Percentiles rank a stretch among this genome's conserved stretches.
These are phyloP conservation scores for Cuculus canorus DNA, from an alignment of 2,797 vertebrate genomes.

Conservation along the genomic window DNA sequence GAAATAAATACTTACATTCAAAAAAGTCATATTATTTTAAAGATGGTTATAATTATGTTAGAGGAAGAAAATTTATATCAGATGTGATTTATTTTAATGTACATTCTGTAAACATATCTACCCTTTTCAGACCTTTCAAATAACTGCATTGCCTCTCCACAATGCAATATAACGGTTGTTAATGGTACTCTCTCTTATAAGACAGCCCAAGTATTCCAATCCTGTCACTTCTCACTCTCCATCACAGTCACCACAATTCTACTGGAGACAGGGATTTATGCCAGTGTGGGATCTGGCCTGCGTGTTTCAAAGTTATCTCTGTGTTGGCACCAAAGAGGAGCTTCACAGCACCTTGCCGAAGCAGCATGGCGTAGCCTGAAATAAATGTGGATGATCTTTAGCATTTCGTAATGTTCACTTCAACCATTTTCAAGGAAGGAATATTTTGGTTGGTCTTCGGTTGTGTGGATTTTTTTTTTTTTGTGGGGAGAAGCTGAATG, in stretches of 20 bases:
- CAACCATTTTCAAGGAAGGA: neutral
- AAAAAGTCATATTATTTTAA: neutral
- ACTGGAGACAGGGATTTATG: neutral
- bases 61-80: neutral
- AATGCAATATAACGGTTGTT: neutral
- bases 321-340: neutral
- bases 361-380: neutral
- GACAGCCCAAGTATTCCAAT: neutral
- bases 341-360: neutral
- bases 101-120: neutral
- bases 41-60: neutral
- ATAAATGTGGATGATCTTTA: neutral
- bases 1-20: slow-evolving; percentile 44
- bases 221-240: neutral
- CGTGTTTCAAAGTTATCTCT: accelerated
- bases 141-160: neutral
- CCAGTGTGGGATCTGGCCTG: neutral
- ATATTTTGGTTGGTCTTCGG: neutral
- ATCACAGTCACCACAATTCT: neutral
- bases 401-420: neutral
- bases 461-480: neutral
- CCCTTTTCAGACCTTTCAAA: neutral
- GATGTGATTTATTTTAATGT: neutral
- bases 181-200: neutral
- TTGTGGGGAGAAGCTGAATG: neutral